Base-by-base conservation (phyloP, 2,888 invertebrate genomes). In the Lithosia quadra region DNA sequence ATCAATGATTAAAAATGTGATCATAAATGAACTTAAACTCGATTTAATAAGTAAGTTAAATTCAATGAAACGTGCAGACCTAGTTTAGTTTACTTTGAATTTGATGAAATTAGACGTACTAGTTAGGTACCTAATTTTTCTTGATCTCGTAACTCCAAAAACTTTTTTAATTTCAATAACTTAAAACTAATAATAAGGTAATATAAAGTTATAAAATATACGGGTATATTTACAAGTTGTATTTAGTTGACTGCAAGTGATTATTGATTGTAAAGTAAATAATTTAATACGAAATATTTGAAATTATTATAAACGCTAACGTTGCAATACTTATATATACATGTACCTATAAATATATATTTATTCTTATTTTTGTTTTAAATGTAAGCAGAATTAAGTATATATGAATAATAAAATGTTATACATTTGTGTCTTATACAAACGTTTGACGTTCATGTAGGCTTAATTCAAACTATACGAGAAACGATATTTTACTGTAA, bases 201-300 rank as follows among this genome's bases (percentile, higher is more conserved):
- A 67, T 69, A 71, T 65, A 66, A 63, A 73, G 56, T 66, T 80
- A 73, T 70, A 69, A 39, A 13, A 13, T 39, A 34, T 58, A 53
- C 56, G 60, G 66, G 57, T 70, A 70, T 75, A 78, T 78, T 80
- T 83, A 83, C 83, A 81, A 73, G 53, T 68, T 62, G 58, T 65
- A 71, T n/a, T 69, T 53, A 49, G 49, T 62, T 62, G 34, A 57
- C 11, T 57, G 28, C 15, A 9, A 1, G 9, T 49, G 5, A 60
- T 62, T 55, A 58, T n/a, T 11, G 21, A 57, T 2, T 21, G 28
- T 61, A 28, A 61, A 21, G n/a, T 63, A 24, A 68, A 28, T 53
- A 60, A 63, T 22, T 11, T 28, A 36, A 55, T 18, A 39, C 11
- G n/a, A 28, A 36, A 53, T 24, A 21, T 55, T 60, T 33, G 33